Evolutionary conservation across 2,888 invertebrate genomes (phyloP).

Genomic region (Stramonita haemastoma): DNA sequence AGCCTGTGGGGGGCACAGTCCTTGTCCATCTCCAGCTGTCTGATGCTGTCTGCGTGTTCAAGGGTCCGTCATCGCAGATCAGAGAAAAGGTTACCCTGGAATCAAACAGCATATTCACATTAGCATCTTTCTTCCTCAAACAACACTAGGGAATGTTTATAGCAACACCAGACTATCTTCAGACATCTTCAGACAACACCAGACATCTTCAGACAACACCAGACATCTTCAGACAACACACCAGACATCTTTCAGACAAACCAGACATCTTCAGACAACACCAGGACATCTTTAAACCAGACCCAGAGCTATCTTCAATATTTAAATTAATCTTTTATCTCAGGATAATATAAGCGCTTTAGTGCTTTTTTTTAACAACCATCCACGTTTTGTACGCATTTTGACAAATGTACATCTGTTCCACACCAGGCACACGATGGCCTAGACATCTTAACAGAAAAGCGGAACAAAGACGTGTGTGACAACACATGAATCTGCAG

Average conservation of each 20-base stretch:
- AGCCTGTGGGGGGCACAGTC: slow-evolving; percentile 75
- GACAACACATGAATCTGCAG: too few relatives aligned
- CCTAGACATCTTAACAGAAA: too few relatives aligned
- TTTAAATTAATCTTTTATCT: too few relatives aligned
- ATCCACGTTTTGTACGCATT: too few relatives aligned
- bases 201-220: background rate
- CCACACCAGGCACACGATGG: too few relatives aligned
- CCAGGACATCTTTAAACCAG: background rate
- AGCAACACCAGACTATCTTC: background rate
- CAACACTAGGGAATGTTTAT: background rate
- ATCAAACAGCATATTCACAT: background rate
- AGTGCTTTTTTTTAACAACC: too few relatives aligned
- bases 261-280: background rate
- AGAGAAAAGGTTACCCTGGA: slow-evolving; percentile 94
- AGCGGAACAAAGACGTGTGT: too few relatives aligned
- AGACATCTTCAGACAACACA: background rate
- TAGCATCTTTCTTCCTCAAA: background rate
- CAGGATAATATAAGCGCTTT: too few relatives aligned
- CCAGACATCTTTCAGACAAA: too few relatives aligned
- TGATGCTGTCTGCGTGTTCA: slow-evolving; percentile 94
- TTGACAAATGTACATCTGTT: too few relatives aligned
- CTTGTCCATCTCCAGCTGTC: slow-evolving; percentile 95
- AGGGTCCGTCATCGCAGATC: slow-evolving; percentile 96
- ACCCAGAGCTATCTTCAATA: too few relatives aligned
- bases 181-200: background rate